A percentile compares a stretch with the other conserved stretches of the same genome.
Conservation (phyloP, 1,140 invertebrate species). For the Chironomus tepperi region DNA sequence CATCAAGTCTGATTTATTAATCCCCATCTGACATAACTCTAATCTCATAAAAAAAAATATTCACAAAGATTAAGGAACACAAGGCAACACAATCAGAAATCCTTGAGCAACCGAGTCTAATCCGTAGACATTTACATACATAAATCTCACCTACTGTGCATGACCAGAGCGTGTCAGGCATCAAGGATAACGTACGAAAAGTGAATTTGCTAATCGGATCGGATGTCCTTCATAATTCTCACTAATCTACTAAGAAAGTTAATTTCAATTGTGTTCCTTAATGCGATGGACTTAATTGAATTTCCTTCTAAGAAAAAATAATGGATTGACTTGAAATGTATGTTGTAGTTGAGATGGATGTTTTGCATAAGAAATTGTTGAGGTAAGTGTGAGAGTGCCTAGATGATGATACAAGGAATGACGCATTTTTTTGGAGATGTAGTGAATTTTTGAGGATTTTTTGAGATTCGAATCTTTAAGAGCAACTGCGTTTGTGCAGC, state of each 20-base stretch:
- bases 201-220: neutral
- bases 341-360: too few species aligned
- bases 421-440: too few species aligned
- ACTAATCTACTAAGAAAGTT: neutral
- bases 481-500: too few species aligned
- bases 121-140: neutral
- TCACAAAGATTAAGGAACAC: too few species aligned
- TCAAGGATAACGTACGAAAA: neutral
- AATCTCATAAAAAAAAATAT: neutral
- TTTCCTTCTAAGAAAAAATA: neutral
- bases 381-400: too few species aligned
- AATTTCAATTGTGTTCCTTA: neutral
- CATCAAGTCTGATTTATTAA: too few species aligned
- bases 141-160: conserved; percentile 16
- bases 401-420: too few species aligned
- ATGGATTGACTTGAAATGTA: neutral
- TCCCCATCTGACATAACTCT: neutral
- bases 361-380: too few species aligned
- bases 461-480: too few species aligned
- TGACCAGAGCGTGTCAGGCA: neutral
- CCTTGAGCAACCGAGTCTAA: neutral
- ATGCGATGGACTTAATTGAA: conserved; percentile 1
- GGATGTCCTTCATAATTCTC: neutral
- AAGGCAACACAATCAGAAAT: neutral
- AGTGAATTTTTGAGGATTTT: too few species aligned